These are phyloP conservation scores for Melieria omissa DNA, from an alignment of 2,888 invertebrate species.

Conservation along the genomic window DNA sequence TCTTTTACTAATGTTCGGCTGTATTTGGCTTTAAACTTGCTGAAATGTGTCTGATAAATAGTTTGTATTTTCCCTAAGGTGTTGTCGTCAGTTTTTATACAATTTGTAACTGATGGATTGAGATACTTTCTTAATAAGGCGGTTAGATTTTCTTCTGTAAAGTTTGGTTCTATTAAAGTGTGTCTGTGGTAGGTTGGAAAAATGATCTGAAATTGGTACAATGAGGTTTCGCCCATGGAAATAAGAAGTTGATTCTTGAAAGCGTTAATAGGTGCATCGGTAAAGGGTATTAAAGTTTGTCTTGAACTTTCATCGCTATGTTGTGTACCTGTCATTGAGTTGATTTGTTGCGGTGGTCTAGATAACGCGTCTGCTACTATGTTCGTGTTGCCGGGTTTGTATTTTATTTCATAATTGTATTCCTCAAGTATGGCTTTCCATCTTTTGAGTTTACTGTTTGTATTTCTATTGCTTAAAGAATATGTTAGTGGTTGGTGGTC, in stretches of 20 bases:
- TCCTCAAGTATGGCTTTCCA: constrained; percentile 35
- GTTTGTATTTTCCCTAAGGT: constrained; percentile 33
- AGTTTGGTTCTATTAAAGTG: constrained; percentile 18
- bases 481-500: constrained; percentile 35
- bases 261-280: constrained; percentile 18
- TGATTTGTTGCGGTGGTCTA: constrained; percentile 10
- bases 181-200: constrained; percentile 35
- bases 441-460: constrained; percentile 32
- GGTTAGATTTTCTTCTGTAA: not conserved
- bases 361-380: constrained; percentile 32
- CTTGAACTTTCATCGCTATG: constrained; percentile 12
- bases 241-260: constrained; percentile 25
- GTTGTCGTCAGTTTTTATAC: constrained; percentile 22
- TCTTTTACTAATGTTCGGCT: constrained; percentile 9
- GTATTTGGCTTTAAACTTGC: constrained; percentile 10
- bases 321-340: constrained; percentile 9
- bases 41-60: constrained; percentile 23
- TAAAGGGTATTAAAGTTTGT: constrained; percentile 14
- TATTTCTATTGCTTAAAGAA: constrained; percentile 30
- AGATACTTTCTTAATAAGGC: constrained; percentile 22
- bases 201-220: constrained; percentile 21
- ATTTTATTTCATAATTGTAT: constrained; percentile 29
- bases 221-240: not conserved
- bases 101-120: constrained; percentile 29
- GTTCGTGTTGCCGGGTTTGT: constrained; percentile 31